phyloP scores from a whole-genome alignment of 2,113 vertebrate genomes.

The Corythornis madagascariensis region DNA sequence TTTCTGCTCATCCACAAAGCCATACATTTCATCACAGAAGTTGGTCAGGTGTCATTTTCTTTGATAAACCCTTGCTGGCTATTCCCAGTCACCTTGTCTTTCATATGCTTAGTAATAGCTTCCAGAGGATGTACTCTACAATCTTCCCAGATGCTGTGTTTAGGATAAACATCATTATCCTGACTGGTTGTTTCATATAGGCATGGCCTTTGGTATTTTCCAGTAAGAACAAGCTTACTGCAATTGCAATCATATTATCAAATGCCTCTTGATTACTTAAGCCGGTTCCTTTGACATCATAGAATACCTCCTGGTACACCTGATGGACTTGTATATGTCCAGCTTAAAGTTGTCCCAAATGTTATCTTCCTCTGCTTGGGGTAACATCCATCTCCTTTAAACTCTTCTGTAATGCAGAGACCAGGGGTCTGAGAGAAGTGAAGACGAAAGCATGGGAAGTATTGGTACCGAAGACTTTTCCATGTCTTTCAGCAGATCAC shows the following conservation, averaged over 20 bases:
- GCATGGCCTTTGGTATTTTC: not conserved
- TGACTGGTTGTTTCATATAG: not conserved
- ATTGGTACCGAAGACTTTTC: not conserved
- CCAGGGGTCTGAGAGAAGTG: not conserved
- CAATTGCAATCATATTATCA: not conserved
- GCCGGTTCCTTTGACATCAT: not conserved
- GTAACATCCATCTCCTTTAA: not conserved
- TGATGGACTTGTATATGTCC: not conserved
- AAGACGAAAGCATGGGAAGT: not conserved
- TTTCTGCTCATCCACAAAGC: not conserved
- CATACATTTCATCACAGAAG: not conserved
- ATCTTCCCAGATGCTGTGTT: not conserved
- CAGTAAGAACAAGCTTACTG: not conserved
- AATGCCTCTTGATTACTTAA: not conserved
- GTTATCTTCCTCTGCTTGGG: not conserved
- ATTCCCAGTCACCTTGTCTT: not conserved
- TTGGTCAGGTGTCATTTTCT: not conserved
- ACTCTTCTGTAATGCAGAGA: not conserved
- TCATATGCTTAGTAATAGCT: not conserved
- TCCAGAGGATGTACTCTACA: not conserved
- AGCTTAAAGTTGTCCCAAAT: not conserved
- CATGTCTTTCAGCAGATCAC: not conserved
- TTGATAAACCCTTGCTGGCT: not conserved
- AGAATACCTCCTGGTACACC: not conserved
- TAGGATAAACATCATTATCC: not conserved